These are phyloP conservation scores for Drosophila fungiperda DNA, from an alignment of 2,888 invertebrate species.

Conservation along the genomic window DNA sequence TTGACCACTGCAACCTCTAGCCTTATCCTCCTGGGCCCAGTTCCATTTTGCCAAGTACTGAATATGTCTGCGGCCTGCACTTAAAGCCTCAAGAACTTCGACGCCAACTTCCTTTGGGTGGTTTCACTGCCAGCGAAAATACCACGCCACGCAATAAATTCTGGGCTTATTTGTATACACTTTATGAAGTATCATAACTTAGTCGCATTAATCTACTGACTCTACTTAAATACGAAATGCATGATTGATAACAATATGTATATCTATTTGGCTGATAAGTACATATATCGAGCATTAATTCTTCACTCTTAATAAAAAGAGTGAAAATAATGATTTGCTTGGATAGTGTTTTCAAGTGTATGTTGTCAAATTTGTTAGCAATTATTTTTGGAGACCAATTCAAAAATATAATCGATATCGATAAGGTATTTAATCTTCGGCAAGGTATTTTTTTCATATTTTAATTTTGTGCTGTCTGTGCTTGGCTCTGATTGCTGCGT, in stretches of 20 bases:
- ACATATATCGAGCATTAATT: neutral
- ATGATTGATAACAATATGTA: neutral
- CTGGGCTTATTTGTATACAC: conserved; percentile 25
- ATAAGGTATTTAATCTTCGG: conserved; percentile 21
- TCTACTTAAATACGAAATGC: neutral
- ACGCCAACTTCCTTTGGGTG: conserved; percentile 13
- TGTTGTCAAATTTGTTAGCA: neutral
- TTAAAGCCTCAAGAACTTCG: conserved; percentile 43
- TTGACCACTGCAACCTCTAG: conserved; percentile 57
- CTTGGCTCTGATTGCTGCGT: conserved; percentile 25
- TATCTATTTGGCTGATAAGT: neutral
- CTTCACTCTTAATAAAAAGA: neutral
- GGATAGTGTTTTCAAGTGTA: neutral
- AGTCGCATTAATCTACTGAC: neutral
- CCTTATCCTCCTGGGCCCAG: neutral
- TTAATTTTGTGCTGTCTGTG: neutral
- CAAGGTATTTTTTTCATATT: neutral
- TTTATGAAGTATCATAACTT: neutral
- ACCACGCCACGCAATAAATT: conserved; percentile 23
- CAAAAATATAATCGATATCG: neutral
- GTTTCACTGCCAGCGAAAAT: conserved; percentile 18
- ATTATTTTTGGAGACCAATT: neutral
- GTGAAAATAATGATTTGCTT: neutral
- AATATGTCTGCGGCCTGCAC: conserved; percentile 38
- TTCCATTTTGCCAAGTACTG: conserved; percentile 13